Evolutionary conservation across 2,888 invertebrate genomes (phyloP), one percentile per base, ranked within the genome.

Genomic region (Brenthis daphne): DNA sequence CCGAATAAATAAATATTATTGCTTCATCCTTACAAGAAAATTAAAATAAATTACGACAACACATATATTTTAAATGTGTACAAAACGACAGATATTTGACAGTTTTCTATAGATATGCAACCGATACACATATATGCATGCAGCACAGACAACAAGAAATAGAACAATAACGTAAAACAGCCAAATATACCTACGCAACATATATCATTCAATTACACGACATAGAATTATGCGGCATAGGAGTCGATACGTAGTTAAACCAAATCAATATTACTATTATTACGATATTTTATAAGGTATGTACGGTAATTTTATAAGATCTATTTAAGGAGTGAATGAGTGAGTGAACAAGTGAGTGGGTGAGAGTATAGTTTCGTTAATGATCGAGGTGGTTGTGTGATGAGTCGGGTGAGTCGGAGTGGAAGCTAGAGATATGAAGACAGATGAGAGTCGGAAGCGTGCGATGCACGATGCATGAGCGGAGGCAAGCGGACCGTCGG

Each of bases 391-490:
- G 65, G 67, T 51, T 16, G 50, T 56, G 64, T 61, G 64, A 65
- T 55, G 64, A 24, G 14, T 57, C 57, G 60, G 4, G 16, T 54
- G 37, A 54, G 50, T 65, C 43, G n/a, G 20, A 48, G 60, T 58
- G 29, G 56, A 65, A 29, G 65, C 64, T 73, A 77, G 69, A 70
- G 72, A 75, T 73, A 77, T 75, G 73, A 77, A 81, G 76, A 82
- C 70, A 83, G 81, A 88, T 86, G 85, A 84, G 72, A 81, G 79
- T 84, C 69, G 82, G 81, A 87, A 87, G 90, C 89, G 89, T 90
- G 90, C 89, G 77, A 82, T 83, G 88, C 89, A 90, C 90, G 88
- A 91, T 90, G 90, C 90, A 87, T 87, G 87, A 82, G 73, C 80
- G 68, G 67, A 75, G 75, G 75, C 75, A 76, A 76, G 90, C 89